phyloP scores from a whole-genome alignment of 1,140 invertebrate species.

The Brachionus paranguensis region DNA sequence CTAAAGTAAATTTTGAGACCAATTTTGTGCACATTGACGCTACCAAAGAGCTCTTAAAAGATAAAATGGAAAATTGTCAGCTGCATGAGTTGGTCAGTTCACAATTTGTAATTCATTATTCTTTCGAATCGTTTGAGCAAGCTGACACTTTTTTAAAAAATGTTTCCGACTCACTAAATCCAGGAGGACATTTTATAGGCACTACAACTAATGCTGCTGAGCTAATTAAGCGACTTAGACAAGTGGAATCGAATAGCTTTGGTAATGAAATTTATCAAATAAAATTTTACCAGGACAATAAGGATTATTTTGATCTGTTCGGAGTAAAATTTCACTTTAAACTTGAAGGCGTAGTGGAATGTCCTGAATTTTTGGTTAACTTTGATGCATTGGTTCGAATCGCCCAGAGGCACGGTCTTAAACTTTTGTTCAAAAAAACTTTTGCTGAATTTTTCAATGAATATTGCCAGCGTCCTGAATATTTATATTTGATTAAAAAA shows the following conservation, averaged over 20 bases:
- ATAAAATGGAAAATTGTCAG: constrained; percentile 47
- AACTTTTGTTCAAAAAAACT: constrained; percentile 66
- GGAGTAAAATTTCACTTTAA: constrained; percentile 93
- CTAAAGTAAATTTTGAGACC: constrained; percentile 64
- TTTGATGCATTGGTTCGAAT: constrained; percentile 75
- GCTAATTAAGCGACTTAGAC: constrained; percentile 69
- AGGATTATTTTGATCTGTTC: constrained; percentile 73
- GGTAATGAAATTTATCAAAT: constrained; percentile 81
- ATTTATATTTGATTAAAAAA: constrained; percentile 63
- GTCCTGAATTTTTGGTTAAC: constrained; percentile 94
- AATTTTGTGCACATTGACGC: constrained; percentile 87
- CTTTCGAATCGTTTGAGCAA: constrained; percentile 84
- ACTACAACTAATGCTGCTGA: constrained; percentile 88
- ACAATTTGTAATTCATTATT: constrained; percentile 91
- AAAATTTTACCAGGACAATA: constrained; percentile 65
- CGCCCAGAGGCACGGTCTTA: constrained; percentile 72
- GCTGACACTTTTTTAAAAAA: constrained; percentile 87
- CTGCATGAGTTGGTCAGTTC: constrained; percentile 84
- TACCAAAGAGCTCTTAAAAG: constrained; percentile 69
- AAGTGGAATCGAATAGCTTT: constrained; percentile 63
- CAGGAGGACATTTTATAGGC: constrained; percentile 90
- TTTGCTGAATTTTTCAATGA: constrained; percentile 77
- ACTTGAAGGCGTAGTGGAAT: constrained; percentile 89
- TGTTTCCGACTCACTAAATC: constrained; percentile 75
- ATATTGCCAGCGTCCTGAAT: constrained; percentile 55